Evolutionary conservation across 1,140 invertebrate species (phyloP).

Genomic region (Aphidius gifuensis): DNA sequence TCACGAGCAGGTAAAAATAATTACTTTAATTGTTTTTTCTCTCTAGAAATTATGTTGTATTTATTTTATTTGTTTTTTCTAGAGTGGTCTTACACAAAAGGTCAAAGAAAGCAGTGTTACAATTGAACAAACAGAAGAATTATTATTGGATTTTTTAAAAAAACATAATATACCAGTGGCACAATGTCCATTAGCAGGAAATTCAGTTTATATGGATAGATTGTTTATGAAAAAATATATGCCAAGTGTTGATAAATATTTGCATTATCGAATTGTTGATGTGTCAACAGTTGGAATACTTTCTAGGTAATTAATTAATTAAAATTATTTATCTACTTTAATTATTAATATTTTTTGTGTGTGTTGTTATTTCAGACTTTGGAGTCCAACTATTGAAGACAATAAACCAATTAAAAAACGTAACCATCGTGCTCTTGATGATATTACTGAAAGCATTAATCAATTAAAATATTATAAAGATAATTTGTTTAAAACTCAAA

Average conservation of each 20-base stretch:
- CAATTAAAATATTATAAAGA: constrained; percentile 76
- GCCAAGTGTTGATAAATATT: constrained; percentile 70
- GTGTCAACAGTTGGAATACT: constrained; percentile 89
- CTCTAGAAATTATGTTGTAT: constrained; percentile 15
- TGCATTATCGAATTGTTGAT: constrained; percentile 93
- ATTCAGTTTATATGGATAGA: constrained; percentile 84
- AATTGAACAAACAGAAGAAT: constrained; percentile 66
- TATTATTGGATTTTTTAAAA: constrained; percentile 71
- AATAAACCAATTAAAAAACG: constrained; percentile 64
- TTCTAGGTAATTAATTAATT: constrained; percentile 49
- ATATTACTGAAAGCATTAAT: constrained; percentile 82
- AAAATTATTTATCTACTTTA: constrained; percentile 7
- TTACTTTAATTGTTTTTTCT: not conserved
- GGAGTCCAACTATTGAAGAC: constrained; percentile 65
- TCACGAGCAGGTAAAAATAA: constrained; percentile 65
- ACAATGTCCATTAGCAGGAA: constrained; percentile 77
- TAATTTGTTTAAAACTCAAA: constrained; percentile 54
- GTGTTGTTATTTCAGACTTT: constrained; percentile 55
- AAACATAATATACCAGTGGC: constrained; percentile 62
- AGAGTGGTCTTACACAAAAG: constrained; percentile 74
- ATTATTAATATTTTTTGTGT: constrained; percentile 6
- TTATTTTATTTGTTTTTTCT: constrained; percentile 39
- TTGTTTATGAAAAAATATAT: constrained; percentile 75
- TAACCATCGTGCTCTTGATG: constrained; percentile 73
- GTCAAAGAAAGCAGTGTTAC: constrained; percentile 67